Percentiles rank a stretch among this genome's conserved stretches.
Conservation (phyloP, 2,888 invertebrate species). For the Dusona sp. region DNA sequence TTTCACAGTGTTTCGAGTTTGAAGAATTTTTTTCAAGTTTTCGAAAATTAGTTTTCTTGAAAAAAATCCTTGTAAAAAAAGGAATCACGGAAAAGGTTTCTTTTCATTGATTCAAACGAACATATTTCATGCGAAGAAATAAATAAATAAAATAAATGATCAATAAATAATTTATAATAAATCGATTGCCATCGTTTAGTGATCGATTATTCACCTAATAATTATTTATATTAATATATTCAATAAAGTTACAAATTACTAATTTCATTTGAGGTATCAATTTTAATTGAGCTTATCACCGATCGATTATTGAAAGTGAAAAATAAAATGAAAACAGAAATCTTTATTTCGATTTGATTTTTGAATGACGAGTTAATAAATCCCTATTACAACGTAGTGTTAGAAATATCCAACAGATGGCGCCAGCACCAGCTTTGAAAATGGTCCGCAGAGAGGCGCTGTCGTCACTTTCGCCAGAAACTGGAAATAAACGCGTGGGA, state of each 20-base stretch:
- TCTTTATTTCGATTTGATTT: not conserved
- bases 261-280: not conserved
- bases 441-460: constrained; percentile 1
- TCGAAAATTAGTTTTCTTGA: not conserved
- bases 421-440: constrained; percentile 4
- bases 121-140: not conserved
- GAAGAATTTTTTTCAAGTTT: not conserved
- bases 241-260: not conserved
- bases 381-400: not conserved
- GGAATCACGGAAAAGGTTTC: too few relatives aligned
- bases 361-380: not conserved
- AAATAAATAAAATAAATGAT: not conserved
- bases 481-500: constrained; percentile 10
- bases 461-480: not conserved
- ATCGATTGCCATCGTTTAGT: not conserved
- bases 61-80: not conserved
- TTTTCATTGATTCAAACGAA: too few relatives aligned
- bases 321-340: not conserved
- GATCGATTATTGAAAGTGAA: too few relatives aligned
- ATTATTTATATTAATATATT: not conserved
- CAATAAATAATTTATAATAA: too few relatives aligned
- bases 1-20: not conserved
- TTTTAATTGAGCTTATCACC: not conserved
- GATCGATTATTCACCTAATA: not conserved
- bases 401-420: not conserved